A percentile compares a stretch with the other conserved stretches of the same genome.
Evolutionary conservation across 2,888 invertebrate genomes (phyloP).

Genomic region (Acronicta alni): DNA sequence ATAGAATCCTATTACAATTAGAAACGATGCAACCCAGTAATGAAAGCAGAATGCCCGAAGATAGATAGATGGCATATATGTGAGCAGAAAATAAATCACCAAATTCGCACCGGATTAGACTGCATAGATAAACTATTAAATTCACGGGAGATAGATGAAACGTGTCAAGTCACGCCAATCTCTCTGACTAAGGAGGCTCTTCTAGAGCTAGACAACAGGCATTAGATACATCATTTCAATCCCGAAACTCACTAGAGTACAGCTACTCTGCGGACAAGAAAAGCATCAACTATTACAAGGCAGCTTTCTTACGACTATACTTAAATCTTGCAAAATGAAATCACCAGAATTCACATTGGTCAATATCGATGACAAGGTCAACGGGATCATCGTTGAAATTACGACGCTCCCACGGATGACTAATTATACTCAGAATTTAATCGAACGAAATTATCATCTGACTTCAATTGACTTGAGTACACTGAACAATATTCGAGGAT

Average conservation of each 20-base stretch:
- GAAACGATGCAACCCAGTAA: too few relatives aligned
- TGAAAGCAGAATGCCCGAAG: too few relatives aligned
- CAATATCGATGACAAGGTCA: slow-evolving; percentile 3
- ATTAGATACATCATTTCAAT: too few relatives aligned
- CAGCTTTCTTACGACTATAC: background rate
- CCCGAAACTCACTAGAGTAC: background rate
- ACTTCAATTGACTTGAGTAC: background rate
- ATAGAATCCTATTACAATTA: too few relatives aligned
- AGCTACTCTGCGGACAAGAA: slow-evolving; percentile 1
- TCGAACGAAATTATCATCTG: too few relatives aligned
- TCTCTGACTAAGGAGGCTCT: slow-evolving; percentile 1
- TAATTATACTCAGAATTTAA: background rate
- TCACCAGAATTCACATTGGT: slow-evolving; percentile 3
- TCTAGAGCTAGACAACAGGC: too few relatives aligned
- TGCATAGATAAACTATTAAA: slow-evolving; percentile 3
- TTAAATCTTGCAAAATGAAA: background rate
- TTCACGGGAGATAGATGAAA: slow-evolving; percentile 1
- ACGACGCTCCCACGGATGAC: slow-evolving; percentile 1
- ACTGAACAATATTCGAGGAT: background rate
- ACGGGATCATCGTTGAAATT: slow-evolving; percentile 1
- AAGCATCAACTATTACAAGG: slow-evolving; percentile 2
- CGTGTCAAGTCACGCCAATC: slow-evolving; percentile 2
- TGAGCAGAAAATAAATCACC: background rate
- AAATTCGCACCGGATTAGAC: background rate
- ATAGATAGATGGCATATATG: too few relatives aligned